Conservation (phyloP, 1,140 invertebrate species). For the Sogatella furcifera region DNA sequence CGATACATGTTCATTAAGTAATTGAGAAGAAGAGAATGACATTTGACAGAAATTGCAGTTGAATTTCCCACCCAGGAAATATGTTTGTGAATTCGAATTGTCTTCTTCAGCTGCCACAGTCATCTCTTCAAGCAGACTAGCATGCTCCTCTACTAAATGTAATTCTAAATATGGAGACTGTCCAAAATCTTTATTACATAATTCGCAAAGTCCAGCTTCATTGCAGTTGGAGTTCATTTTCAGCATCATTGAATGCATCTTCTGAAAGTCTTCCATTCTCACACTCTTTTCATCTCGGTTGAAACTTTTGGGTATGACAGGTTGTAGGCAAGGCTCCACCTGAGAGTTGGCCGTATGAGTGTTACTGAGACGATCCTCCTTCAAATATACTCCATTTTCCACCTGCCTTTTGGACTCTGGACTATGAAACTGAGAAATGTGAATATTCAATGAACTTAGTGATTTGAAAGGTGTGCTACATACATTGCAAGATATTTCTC, state of each 20-base stretch:
- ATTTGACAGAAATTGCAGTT: constrained; percentile 40
- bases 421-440: no score
- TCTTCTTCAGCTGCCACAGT: constrained; percentile 25
- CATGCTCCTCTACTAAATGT: constrained; percentile 49
- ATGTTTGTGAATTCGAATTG: constrained; percentile 14
- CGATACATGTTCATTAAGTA: constrained; percentile 45
- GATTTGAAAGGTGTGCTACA: constrained; percentile 8
- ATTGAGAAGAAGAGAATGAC: constrained; percentile 46
- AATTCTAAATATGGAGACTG: constrained; percentile 43
- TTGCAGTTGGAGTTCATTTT: constrained; percentile 65
- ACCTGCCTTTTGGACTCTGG: no score
- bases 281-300: background rate
- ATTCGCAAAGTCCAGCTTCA: constrained; percentile 38
- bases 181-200: constrained; percentile 46
- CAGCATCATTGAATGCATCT: constrained; percentile 83
- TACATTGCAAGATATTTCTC: constrained; percentile 9
- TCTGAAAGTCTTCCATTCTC: constrained; percentile 43
- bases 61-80: background rate
- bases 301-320: no score
- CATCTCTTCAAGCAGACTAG: constrained; percentile 34
- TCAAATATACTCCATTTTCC: no score
- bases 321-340: no score
- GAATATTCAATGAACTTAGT: no score
- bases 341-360: background rate
- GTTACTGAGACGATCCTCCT: background rate